Evolutionary conservation across 2,797 vertebrate species (phyloP).

Genomic region (Gallinago stenura): DNA sequence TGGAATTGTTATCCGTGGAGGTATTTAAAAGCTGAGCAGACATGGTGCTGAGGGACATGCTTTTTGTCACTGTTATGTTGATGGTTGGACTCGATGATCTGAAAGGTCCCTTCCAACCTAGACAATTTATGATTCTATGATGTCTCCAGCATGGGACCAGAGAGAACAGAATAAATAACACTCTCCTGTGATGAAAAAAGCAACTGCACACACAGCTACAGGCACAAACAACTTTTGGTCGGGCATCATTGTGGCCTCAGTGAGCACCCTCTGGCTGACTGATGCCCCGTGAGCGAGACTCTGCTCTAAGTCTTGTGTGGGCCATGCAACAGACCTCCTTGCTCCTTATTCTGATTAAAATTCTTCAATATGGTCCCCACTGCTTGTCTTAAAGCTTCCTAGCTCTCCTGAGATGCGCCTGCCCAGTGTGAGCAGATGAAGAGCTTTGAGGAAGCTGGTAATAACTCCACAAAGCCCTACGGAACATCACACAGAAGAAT

Average conservation of each 20-base stretch:
- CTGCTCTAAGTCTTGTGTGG: background rate
- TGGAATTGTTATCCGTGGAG: too few relatives aligned
- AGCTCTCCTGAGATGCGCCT: fast-evolving
- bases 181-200: background rate
- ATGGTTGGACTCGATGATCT: too few relatives aligned
- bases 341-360: background rate
- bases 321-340: background rate
- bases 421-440: fast-evolving
- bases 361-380: background rate
- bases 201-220: background rate
- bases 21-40: too few relatives aligned
- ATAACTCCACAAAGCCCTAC: background rate
- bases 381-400: background rate
- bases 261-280: background rate
- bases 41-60: too few relatives aligned
- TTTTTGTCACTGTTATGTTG: too few relatives aligned
- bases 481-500: background rate
- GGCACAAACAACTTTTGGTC: background rate
- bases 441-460: background rate
- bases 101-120: too few relatives aligned
- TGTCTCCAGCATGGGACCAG: background rate
- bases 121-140: too few relatives aligned
- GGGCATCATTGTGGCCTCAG: background rate
- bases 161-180: background rate
- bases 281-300: background rate